A percentile compares a stretch with the other conserved stretches of the same genome.
Evolutionary conservation across 2,113 vertebrate species (phyloP).

Genomic region (Jacana jacana): DNA sequence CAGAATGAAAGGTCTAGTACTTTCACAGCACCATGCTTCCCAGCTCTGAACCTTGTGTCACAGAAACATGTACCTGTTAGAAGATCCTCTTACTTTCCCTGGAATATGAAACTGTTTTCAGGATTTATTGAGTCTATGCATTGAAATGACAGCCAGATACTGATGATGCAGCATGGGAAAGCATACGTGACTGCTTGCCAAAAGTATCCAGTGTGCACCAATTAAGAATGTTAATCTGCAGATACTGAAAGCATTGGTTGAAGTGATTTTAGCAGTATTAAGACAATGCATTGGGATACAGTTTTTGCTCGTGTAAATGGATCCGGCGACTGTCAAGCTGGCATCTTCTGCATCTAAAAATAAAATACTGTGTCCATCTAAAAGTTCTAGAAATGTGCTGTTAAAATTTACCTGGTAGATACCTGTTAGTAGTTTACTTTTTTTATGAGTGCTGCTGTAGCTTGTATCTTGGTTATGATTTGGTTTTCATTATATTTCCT

Average conservation of each 20-base stretch:
- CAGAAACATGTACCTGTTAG: neutral
- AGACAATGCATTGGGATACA: neutral
- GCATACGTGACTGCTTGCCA: neutral
- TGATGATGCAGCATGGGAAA: neutral
- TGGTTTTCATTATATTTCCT: neutral
- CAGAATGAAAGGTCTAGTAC: neutral
- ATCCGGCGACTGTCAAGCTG: neutral
- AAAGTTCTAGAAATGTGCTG: neutral
- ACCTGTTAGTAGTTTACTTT: neutral
- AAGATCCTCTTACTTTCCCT: neutral
- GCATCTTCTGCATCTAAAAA: neutral
- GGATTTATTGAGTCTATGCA: neutral
- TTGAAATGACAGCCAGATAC: neutral
- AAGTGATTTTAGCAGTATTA: neutral
- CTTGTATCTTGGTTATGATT: neutral
- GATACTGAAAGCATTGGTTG: neutral
- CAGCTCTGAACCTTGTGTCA: neutral
- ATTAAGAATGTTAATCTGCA: neutral
- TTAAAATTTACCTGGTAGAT: neutral
- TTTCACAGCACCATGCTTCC: neutral
- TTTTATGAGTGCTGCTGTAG: neutral
- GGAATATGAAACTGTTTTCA: neutral
- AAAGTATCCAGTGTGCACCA: neutral
- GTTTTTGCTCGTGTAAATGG: neutral
- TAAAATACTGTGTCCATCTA: neutral